Conservation (phyloP, 2,797 vertebrate species). For the Neostethus bicornis region DNA sequence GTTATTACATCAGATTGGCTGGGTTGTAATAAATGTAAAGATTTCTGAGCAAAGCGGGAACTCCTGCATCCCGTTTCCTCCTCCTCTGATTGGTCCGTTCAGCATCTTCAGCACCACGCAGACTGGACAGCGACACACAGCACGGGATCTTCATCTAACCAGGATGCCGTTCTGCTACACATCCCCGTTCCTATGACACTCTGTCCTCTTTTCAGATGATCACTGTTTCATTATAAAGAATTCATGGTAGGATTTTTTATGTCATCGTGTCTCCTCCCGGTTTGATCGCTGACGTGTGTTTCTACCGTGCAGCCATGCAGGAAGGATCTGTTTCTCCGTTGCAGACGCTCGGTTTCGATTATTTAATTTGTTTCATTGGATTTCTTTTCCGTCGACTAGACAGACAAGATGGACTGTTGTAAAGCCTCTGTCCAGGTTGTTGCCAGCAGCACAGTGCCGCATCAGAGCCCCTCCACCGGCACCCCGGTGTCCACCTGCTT, state of each 20-base stretch:
- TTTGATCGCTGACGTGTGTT: conserved; percentile 13
- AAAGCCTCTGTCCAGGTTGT: conserved; percentile 39
- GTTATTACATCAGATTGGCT: no score
- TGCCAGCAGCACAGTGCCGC: conserved; percentile 46
- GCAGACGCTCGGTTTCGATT: conserved; percentile 40
- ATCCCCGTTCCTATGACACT: conserved; percentile 26
- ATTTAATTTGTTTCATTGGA: conserved; percentile 27
- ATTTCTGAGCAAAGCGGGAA: conserved; percentile 44
- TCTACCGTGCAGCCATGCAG: conserved; percentile 14
- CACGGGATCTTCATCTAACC: conserved; percentile 34
- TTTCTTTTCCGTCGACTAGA: conserved; percentile 38
- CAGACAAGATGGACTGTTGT: conserved; percentile 55
- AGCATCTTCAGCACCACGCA: conserved; percentile 80
- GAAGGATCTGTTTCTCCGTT: conserved; percentile 27
- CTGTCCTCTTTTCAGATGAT: background rate
- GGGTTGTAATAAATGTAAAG: no score
- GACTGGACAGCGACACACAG: conserved; percentile 77
- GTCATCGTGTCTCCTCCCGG: background rate
- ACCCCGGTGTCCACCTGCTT: conserved; percentile 67
- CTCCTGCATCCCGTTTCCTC: conserved; percentile 65
- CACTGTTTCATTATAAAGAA: conserved; percentile 5
- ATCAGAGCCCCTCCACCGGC: conserved; percentile 59
- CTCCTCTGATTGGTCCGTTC: conserved; percentile 64
- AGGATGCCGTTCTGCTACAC: conserved; percentile 40
- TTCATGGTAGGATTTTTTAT: background rate